Evolutionary conservation across 2,888 invertebrate species (phyloP), one percentile per base, ranked within the genome.

Genomic region (Caenorhabditis wallacei): DNA sequence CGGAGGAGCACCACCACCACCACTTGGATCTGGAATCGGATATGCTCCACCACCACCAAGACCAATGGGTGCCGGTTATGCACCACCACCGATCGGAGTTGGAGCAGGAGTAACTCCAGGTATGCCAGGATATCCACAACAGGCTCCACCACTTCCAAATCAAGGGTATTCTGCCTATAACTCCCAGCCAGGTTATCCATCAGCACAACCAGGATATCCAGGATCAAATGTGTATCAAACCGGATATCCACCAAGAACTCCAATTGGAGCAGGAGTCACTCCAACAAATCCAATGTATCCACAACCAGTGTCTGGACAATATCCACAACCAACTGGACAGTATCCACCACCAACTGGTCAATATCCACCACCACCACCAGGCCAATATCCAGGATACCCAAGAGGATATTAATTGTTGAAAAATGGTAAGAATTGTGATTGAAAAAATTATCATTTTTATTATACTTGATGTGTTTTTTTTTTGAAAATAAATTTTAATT

Each of bases 131-230:
- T 78, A 69, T 43, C 63, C 56, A 4, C 80, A 71, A 54, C 72
- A 64, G 22, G 80, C 71, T 0, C 80, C 71, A 53, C 80, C 80
- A 80, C 72, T 68, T 30, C 80, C 80, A 66, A 72, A 2, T 26
- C 78, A 69, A 63, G 57, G 57, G 51, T 69, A 78, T 61, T 54
- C 43, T n/a, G 30, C 64, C 24, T 78, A 78, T 35, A 46, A 11
- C 8, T 51, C 26, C 24, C 76, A 68, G 18, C 74, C 74, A 18
- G 61, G 61, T 16, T 26, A 57, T 30, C 69, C 69, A 54, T 63
- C 43, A 51, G 68, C 56, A 35, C 66, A 53, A 22, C 70, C 48
- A 63, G 22, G 46, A 37, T 54, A 61, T 26, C 54, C 59, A n/a
- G 59, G 61, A 54, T 57, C 66, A 7, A 75, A 48, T 20, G 51